Base-by-base conservation (phyloP, 2,113 vertebrate species). In the Puma concolor region DNA sequence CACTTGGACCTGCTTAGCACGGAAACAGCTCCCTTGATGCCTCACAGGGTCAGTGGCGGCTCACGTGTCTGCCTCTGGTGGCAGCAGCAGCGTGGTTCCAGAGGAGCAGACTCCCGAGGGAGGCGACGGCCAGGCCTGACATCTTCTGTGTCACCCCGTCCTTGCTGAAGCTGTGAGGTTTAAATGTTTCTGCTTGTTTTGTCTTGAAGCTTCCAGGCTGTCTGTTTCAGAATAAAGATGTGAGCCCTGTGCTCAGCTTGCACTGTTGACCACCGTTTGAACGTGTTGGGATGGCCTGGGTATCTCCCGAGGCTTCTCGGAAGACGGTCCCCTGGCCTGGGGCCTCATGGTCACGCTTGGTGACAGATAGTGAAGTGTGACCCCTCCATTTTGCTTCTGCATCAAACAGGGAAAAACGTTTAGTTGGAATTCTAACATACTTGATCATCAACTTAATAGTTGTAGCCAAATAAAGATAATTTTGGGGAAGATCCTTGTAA, bases 1-100 rank as follows among this genome's bases (percentile, higher is more conserved):
- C 5, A 2, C 15, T 54, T 6, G 71, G 81, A 7, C 38, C 38
- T 38, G 0, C 15, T 6, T 38, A 11, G 36, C 41, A 5, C 14
- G 10, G 31, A 41, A 10, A 7, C 36, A 12, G 7, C 9, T 8
- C 31, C 9, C 2, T 19, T n/a, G 16, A 3, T 1, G 4, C 33
- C 71, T 86, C 2, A 33, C 3, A 4, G 44, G n/a, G 44, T n/a
- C 50, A 21, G 8, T 36, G 44, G 29, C 14, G 41, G 38, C 63
- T 29, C 16, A 9, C 6, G 17, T 21, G 19, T 48, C 36, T n/a
- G 50, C 50, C n/a, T 57, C 48, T 71, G 74, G 50, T 10, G 25
- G 52, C 27, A 38, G 44, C 6, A 50, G 66, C 54, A 10, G 9
- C 14, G 25, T 15, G 38, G 15, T 67, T 71, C 50, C 17, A 16